Conservation (phyloP, 2,797 vertebrate genomes). For the Avahi laniger region DNA sequence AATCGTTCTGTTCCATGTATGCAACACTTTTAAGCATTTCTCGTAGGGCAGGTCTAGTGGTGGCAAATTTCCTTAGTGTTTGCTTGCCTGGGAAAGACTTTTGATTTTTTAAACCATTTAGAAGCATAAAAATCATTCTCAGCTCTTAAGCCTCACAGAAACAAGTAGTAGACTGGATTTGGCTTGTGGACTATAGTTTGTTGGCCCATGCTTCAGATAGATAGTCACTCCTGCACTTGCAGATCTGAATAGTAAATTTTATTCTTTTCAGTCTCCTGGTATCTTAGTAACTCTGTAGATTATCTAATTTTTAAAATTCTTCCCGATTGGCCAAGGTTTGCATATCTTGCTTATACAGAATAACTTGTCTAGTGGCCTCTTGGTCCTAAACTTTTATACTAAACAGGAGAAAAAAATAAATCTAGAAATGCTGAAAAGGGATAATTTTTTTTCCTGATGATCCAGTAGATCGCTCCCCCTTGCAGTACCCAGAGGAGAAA, state of each 20-base stretch:
- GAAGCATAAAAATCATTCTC: neutral
- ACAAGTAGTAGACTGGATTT: neutral
- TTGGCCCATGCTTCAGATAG: neutral
- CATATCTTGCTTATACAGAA: neutral
- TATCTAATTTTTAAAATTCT: neutral
- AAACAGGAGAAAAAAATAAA: neutral
- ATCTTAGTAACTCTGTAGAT: neutral
- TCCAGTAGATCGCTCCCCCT: neutral
- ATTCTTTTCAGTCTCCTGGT: neutral
- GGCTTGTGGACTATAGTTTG: neutral
- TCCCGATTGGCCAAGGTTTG: neutral
- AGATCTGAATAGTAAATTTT: slow-evolving; percentile 17
- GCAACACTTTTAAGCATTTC: neutral
- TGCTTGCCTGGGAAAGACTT: neutral
- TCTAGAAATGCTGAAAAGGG: neutral
- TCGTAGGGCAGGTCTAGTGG: neutral
- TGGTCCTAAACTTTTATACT: neutral
- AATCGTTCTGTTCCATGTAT: neutral
- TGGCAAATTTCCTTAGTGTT: neutral
- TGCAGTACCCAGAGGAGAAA: neutral
- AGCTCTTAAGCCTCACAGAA: neutral
- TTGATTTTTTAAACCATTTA: neutral
- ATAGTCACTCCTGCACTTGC: neutral
- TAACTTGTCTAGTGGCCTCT: neutral
- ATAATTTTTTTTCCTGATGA: neutral